Conservation (phyloP, 2,113 vertebrate species). For the Onychostoma macrolepis region DNA sequence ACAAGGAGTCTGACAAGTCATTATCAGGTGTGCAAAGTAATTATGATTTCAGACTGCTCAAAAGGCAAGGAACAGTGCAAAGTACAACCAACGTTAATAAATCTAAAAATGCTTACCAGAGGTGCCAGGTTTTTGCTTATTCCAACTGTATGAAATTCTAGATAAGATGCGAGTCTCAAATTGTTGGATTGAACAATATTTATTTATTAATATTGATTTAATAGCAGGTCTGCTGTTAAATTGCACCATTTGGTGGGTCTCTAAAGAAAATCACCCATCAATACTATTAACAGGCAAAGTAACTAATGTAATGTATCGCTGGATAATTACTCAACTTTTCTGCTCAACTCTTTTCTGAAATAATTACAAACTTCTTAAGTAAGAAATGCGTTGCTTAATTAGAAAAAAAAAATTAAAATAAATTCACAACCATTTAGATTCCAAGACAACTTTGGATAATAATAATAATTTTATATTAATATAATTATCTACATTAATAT, state of each 20-base stretch:
- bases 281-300: background rate
- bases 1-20: background rate
- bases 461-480: background rate
- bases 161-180: background rate
- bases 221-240: background rate
- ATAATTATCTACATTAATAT: background rate
- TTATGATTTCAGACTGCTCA: background rate
- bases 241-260: background rate
- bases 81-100: background rate
- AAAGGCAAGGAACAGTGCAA: background rate
- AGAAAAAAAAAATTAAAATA: background rate
- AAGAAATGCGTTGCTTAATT: background rate
- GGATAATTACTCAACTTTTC: background rate
- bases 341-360: no score
- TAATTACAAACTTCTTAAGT: background rate
- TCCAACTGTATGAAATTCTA: background rate
- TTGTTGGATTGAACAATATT: background rate
- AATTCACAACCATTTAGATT: background rate
- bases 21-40: background rate
- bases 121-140: background rate
- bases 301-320: background rate
- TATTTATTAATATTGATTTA: background rate
- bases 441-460: background rate
- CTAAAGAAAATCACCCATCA: background rate
- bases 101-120: background rate